Base-by-base conservation (phyloP, 2,888 invertebrate genomes). In the Prostheceraeus crozeri region DNA sequence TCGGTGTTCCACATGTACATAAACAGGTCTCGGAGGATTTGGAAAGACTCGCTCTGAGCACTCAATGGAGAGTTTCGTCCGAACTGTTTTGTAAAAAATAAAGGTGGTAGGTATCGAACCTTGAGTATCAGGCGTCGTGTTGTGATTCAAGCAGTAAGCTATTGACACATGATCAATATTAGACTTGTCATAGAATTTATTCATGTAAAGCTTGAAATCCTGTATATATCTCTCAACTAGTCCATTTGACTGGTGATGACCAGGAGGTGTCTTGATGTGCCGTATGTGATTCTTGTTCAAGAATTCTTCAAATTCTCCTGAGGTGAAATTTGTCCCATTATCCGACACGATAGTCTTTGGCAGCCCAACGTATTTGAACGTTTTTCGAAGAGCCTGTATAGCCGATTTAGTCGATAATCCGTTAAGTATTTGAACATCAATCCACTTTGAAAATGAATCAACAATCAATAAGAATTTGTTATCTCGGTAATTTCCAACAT, bases 311-410 rank as follows among this genome's bases (percentile, higher is more conserved):
- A 55, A 55, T 52, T 55, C 14, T 4, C 4, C n/a, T 2, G 54
- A 55, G 25, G n/a, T n/a, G 33, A 55, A 55, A 11, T 55, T 52
- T 4, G 52, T 55, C 25, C 52, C 55, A 46, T 55, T 54, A 11
- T 55, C 52, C 6, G 16, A 45, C 2, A 54, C 53, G 14, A 55
- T 21, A n/a, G 14, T 54, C 8, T 40, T 48, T n/a, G 4, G 48
- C 28, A 48, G 25, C 28, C 23, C 8, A 10, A 48, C 23, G 16
- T 48, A 48, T 48, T 8, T 48, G 27, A 48, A 11, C 25, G 48
- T 48, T 48, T 48, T 25, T 14, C 27, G 48, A 28, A 48, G 4
- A 3, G 48, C 48, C 8, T 4, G 11, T 28, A 48, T 48, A 25
- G 4, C 28, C 28, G 48, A 4, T 48, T 48, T 48, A 25, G 48